phyloP scores from a whole-genome alignment of 2,797 vertebrate genomes.

The Enteromius trimaculatus region DNA sequence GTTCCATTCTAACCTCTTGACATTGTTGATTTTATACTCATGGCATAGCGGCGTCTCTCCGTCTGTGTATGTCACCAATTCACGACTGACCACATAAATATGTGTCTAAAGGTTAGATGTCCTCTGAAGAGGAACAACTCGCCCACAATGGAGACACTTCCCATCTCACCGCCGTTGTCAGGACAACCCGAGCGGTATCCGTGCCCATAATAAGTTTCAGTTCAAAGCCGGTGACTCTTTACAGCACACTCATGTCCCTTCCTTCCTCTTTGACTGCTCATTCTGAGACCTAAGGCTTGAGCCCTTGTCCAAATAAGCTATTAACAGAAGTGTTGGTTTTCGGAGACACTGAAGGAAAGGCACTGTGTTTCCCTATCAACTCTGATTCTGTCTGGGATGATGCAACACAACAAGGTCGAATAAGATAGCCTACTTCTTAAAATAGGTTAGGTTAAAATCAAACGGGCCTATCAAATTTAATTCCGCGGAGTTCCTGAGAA shows the following conservation, averaged over 20 bases:
- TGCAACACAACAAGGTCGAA: neutral
- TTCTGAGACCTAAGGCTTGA: conserved; percentile 58
- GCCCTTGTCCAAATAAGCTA: conserved; percentile 67
- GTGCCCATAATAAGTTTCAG: conserved; percentile 81
- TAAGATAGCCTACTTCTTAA: neutral
- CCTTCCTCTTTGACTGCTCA: conserved; percentile 78
- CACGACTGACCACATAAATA: conserved; percentile 80
- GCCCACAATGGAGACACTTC: conserved; percentile 82
- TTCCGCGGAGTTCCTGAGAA: neutral
- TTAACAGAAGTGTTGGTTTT: conserved; percentile 38
- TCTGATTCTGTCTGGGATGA: neutral
- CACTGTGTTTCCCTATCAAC: neutral
- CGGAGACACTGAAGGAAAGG: neutral
- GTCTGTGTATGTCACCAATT: conserved; percentile 84
- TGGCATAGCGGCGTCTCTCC: conserved; percentile 80
- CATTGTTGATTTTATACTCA: conserved; percentile 40
- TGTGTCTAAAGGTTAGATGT: conserved; percentile 77
- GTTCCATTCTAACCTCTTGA: conserved; percentile 42
- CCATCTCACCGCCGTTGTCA: conserved; percentile 85
- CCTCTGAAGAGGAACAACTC: conserved; percentile 86
- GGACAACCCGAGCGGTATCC: conserved; percentile 85
- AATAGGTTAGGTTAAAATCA: neutral
- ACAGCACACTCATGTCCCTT: conserved; percentile 78
- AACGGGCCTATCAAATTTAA: no score
- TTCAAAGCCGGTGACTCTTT: conserved; percentile 83